These are phyloP conservation scores for Leucophenga maculata DNA, from an alignment of 2,888 invertebrate species.

Conservation along the genomic window DNA sequence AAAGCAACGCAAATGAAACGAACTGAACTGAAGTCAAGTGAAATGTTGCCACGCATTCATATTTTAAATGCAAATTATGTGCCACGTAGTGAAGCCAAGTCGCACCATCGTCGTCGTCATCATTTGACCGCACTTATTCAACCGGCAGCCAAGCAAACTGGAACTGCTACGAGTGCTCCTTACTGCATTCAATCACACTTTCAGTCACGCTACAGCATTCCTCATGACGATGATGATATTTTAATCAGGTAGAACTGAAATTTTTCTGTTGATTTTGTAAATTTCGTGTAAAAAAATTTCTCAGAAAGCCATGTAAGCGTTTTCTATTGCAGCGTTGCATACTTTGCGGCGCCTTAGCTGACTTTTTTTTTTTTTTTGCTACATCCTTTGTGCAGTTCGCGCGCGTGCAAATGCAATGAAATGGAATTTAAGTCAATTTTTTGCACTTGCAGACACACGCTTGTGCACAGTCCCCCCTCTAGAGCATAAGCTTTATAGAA, in stretches of 20 bases:
- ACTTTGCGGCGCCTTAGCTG: constrained; percentile 35
- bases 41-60: constrained; percentile 10
- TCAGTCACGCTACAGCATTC: neutral
- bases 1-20: neutral
- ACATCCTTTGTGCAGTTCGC: neutral
- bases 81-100: neutral
- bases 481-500: neutral
- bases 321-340: constrained; percentile 34
- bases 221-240: constrained; percentile 49
- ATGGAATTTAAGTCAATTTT: constrained; percentile 50
- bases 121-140: constrained; percentile 1
- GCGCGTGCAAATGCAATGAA: constrained; percentile 40
- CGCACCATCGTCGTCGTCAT: neutral
- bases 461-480: neutral
- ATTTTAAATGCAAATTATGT: constrained; percentile 21
- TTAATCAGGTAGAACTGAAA: constrained; percentile 56
- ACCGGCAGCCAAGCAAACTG: too few relatives aligned
- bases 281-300: constrained; percentile 4
- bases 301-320: neutral
- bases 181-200: neutral
- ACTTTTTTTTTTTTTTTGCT: neutral
- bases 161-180: neutral
- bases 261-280: constrained; percentile 56
- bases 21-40: neutral
- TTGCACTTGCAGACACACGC: neutral